phyloP scores from a whole-genome alignment of 1,140 invertebrate species.

The Eubasilissa regina region DNA sequence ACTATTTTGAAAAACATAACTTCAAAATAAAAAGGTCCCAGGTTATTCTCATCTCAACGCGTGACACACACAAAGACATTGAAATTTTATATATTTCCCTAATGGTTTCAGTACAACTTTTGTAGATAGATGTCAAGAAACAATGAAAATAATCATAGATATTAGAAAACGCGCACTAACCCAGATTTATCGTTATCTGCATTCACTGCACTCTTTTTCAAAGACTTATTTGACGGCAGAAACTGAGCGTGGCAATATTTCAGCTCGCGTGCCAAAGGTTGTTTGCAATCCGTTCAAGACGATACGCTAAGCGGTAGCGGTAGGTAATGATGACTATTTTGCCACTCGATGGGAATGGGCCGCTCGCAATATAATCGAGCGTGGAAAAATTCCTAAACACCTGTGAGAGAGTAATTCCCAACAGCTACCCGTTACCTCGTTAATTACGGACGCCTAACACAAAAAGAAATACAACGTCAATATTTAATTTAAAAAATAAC shows the following conservation, averaged over 20 bases:
- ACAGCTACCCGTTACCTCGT: constrained; percentile 5
- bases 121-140: no score
- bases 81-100: no score
- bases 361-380: constrained; percentile 11
- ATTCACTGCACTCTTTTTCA: no score
- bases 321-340: background rate
- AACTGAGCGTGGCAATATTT: background rate
- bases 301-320: no score
- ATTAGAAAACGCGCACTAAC: background rate
- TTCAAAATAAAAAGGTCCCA: no score
- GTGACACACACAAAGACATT: no score
- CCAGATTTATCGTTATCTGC: no score
- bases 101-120: no score
- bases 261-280: constrained; percentile 9
- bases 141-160: no score
- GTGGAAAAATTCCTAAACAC: constrained; percentile 25
- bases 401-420: constrained; percentile 2
- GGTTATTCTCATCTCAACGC: no score
- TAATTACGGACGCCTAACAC: constrained; percentile 25
- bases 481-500: constrained; percentile 29
- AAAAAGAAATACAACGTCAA: constrained; percentile 13
- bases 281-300: background rate
- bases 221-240: no score
- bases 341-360: constrained; percentile 7
- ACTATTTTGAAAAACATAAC: no score